Conservation (phyloP, 2,797 vertebrate genomes). For the Lateolabrax maculatus region DNA sequence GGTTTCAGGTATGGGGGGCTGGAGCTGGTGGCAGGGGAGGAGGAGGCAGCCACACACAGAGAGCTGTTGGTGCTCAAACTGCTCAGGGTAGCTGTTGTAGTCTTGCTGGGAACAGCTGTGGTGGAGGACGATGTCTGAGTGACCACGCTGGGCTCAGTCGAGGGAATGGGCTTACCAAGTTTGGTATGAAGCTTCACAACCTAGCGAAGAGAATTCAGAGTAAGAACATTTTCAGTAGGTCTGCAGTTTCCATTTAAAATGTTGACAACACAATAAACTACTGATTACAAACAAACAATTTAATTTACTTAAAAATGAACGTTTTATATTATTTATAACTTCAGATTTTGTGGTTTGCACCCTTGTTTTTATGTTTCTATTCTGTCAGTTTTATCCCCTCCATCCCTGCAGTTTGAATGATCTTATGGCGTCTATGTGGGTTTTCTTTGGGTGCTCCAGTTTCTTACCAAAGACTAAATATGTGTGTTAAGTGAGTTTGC, state of each 20-base stretch:
- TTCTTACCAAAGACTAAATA: background rate
- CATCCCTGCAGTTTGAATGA: background rate
- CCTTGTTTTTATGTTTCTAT: background rate
- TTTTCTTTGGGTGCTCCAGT: too few species aligned
- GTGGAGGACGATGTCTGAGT: constrained; percentile 90
- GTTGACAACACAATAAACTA: background rate
- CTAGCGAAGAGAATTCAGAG: constrained; percentile 71
- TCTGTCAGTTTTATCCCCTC: background rate
- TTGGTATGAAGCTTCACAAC: constrained; percentile 99
- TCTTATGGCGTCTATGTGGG: background rate
- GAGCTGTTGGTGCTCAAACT: constrained; percentile 86
- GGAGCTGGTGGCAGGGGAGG: constrained; percentile 82
- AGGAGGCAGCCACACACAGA: constrained; percentile 74
- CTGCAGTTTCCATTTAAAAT: background rate
- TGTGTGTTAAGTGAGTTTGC: background rate
- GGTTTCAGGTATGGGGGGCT: constrained; percentile 88
- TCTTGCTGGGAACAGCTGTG: constrained; percentile 89
- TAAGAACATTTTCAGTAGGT: background rate
- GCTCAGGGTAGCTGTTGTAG: constrained; percentile 84
- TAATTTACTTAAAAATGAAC: too few species aligned
- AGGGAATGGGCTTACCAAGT: constrained; percentile 98
- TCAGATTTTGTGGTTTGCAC: too few species aligned
- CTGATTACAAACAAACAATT: too few species aligned
- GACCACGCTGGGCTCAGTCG: constrained; percentile 96
- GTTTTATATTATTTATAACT: background rate